These are phyloP conservation scores for Drosophila gaucha DNA, from an alignment of 2,888 invertebrate species.

Conservation along the genomic window DNA sequence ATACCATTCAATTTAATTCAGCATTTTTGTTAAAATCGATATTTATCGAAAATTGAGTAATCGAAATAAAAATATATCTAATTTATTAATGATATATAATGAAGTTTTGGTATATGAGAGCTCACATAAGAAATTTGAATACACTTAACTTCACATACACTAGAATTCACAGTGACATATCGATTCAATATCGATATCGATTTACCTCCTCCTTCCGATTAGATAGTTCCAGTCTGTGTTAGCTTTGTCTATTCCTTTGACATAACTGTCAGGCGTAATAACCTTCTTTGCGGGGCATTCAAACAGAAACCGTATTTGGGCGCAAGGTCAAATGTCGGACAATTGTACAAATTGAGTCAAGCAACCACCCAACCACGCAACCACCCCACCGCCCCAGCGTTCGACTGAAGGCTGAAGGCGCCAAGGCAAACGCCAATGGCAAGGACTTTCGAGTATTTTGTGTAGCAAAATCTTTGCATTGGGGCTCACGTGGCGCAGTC, in stretches of 20 bases:
- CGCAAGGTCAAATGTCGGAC: constrained; percentile 50
- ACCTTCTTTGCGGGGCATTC: no score
- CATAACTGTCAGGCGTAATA: neutral
- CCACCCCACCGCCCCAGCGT: neutral
- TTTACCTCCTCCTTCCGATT: neutral
- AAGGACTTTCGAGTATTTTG: constrained; percentile 38
- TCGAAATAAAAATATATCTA: neutral
- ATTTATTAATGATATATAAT: neutral
- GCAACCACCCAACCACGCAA: neutral
- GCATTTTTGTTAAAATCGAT: neutral
- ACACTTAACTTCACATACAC: neutral
- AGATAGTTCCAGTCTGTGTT: no score
- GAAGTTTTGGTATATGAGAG: no score
- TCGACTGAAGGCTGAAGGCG: constrained; percentile 11
- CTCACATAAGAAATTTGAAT: neutral
- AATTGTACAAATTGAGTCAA: constrained; percentile 20
- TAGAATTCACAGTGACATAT: neutral
- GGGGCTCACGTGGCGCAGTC: constrained; percentile 31
- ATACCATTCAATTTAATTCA: no score
- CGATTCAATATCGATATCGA: neutral
- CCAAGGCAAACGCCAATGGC: constrained; percentile 27
- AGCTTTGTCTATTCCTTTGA: neutral
- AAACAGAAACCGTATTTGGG: neutral
- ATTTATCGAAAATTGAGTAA: neutral
- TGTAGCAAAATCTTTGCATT: constrained; percentile 3